Base-by-base conservation (phyloP, 2,113 vertebrate genomes). In the Argyrosomus japonicus region DNA sequence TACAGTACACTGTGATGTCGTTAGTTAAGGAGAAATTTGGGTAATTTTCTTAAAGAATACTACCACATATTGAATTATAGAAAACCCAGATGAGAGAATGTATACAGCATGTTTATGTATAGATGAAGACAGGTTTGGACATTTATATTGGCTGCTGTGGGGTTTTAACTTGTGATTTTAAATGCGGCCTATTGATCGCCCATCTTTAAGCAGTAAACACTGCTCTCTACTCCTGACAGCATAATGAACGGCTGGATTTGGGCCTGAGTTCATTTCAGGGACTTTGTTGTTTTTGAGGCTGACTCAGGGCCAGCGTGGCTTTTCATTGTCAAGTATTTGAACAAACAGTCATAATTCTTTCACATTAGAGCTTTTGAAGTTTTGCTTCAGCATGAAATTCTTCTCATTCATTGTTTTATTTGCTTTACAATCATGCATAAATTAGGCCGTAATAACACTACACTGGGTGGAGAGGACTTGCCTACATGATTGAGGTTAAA, bases 301-400 rank as follows among this genome's bases (percentile, higher is more conserved):
- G 65, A 75, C 50, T 69, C 64, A 75, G 51, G 7, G 18, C 65
- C 48, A 45, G 32, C 1, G 21, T 53, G 53, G 29, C 43, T 73
- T 60, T 61, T 71, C 3, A 54, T 71, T 62, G 21, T 85, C 43
- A 53, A 15, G 13, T 71, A 15, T 63, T 56, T 36, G 11, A 51
- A 51, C n/a, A 86, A 68, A 60, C 17, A 15, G 9, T 19, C 65
- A n/a, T 75, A 69, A 75, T 82, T 70, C 15, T 53, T 60, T 57
- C 67, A 69, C 45, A 68, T 27, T 19, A 14, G 17, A 61, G 43
- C n/a, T 2, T 36, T 67, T 58, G 18, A n/a, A 79, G 29, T 10
- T 68, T 77, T 58, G 29, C 7, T 58, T 32, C 18, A 60, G 45
- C 23, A n/a, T 32, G 3, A 10, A 21, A 68, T 17, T 50, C 43